A percentile compares a stretch with the other conserved stretches of the same genome.
These are phyloP conservation scores for Hypotaenidia okinawae DNA, from an alignment of 2,797 vertebrate species.

Conservation along the genomic window DNA sequence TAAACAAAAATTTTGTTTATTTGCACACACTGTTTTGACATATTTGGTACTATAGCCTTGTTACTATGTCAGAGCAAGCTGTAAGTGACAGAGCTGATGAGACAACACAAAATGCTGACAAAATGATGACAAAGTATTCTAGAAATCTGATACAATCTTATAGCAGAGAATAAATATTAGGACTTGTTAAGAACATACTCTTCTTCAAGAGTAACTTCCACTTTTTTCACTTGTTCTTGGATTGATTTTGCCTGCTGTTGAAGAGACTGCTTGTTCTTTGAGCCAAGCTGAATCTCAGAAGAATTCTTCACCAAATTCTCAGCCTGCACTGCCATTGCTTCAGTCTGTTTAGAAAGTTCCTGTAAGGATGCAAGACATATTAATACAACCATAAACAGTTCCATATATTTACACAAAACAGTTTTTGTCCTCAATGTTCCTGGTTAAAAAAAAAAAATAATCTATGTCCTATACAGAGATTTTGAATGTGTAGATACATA, in stretches of 20 bases:
- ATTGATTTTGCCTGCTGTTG: conserved; percentile 85
- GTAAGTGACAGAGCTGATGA: conserved; percentile 60
- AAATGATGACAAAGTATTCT: conserved; percentile 47
- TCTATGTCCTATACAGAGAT: neutral
- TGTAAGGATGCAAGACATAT: conserved; percentile 55
- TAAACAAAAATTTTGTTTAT: conserved; percentile 5
- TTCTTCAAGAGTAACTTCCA: conserved; percentile 87
- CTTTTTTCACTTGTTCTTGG: conserved; percentile 87
- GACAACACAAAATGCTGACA: conserved; percentile 35
- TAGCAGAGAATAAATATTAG: conserved; percentile 68
- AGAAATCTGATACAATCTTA: conserved; percentile 58
- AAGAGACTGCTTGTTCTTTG: conserved; percentile 87
- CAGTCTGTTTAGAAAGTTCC: conserved; percentile 85
- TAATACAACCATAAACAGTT: neutral
- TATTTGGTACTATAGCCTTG: neutral
- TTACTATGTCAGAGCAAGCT: conserved; percentile 51
- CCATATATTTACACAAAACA: neutral
- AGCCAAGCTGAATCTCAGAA: conserved; percentile 90
- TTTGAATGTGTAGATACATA: neutral
- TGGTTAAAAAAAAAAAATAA: neutral
- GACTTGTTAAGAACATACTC: conserved; percentile 87
- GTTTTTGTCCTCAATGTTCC: neutral
- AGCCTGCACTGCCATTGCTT: conserved; percentile 86
- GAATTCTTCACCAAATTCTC: conserved; percentile 89
- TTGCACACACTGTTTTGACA: conserved; percentile 6